Evolutionary conservation across 2,797 vertebrate species (phyloP).

Genomic region (Cirrhinus mrigala): DNA sequence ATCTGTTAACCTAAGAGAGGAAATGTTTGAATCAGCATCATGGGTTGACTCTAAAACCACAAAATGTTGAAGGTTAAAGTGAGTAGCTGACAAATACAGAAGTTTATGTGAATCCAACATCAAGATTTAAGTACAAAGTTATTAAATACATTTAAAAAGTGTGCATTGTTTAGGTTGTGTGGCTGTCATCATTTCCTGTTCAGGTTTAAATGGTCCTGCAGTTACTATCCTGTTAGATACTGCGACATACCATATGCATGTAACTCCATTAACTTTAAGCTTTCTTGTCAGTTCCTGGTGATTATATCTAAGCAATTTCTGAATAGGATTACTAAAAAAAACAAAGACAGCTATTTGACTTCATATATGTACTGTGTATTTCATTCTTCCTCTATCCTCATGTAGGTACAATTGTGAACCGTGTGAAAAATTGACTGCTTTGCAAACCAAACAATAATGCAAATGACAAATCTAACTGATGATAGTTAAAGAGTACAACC

Average conservation of each 20-base stretch:
- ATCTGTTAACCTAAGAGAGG: not conserved
- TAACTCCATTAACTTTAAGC: not conserved
- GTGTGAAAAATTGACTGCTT: not conserved
- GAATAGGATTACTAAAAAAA: not conserved
- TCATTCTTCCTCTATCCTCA: not conserved
- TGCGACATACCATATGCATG: not conserved
- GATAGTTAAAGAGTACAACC: not conserved
- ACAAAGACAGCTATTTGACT: not conserved
- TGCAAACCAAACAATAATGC: not conserved
- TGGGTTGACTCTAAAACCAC: not conserved
- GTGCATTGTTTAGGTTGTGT: not conserved
- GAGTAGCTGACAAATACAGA: not conserved
- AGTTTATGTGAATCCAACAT: not conserved
- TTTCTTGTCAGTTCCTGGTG: not conserved
- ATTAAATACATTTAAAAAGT: not conserved
- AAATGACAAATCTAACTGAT: not conserved
- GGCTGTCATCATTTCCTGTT: not conserved
- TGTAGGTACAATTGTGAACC: not conserved
- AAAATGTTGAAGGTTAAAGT: not conserved
- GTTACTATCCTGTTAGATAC: constrained; percentile 2
- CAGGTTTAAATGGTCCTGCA: not conserved
- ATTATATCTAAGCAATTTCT: not conserved
- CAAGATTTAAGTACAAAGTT: not conserved
- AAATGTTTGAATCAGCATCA: not conserved
- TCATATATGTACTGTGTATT: not conserved